These are phyloP conservation scores for Remorina albescens DNA, from an alignment of 2,797 vertebrate species.

Conservation along the genomic window DNA sequence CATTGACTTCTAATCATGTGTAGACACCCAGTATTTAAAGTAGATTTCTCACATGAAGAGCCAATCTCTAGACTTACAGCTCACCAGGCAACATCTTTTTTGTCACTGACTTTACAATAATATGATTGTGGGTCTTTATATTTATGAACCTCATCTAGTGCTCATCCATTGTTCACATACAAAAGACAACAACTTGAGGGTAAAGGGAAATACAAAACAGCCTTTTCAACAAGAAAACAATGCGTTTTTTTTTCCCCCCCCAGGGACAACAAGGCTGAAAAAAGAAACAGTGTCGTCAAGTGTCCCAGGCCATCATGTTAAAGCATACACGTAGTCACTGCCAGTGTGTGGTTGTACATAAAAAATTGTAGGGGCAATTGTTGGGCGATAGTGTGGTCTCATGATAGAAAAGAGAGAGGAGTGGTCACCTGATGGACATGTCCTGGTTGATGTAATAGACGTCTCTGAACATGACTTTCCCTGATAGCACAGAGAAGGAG, in stretches of 20 bases:
- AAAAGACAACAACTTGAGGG: not conserved
- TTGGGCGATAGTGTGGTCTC: not conserved
- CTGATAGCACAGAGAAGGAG: constrained; percentile 97
- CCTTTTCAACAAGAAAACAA: not conserved
- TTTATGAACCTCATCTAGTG: not conserved
- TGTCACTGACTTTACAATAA: too few relatives aligned
- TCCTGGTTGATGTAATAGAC: constrained; percentile 98
- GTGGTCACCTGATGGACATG: constrained; percentile 95
- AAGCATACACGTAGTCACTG: not conserved
- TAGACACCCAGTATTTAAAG: too few relatives aligned
- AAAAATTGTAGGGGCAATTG: not conserved
- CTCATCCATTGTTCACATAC: not conserved
- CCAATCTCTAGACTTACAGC: too few relatives aligned
- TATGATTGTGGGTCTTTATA: not conserved
- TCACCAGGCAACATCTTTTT: not conserved
- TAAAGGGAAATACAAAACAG: not conserved
- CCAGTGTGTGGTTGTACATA: not conserved
- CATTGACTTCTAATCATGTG: too few relatives aligned
- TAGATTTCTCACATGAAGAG: too few relatives aligned
- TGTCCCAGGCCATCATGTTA: not conserved
- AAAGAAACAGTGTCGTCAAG: not conserved
- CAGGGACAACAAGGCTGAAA: not conserved
- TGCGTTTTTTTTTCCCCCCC: not conserved
- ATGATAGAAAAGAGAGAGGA: too few relatives aligned
- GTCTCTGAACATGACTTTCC: constrained; percentile 99